Percentiles rank a stretch among this genome's conserved stretches.
Evolutionary conservation across 2,797 vertebrate genomes (phyloP).

Genomic region (Todus mexicanus): DNA sequence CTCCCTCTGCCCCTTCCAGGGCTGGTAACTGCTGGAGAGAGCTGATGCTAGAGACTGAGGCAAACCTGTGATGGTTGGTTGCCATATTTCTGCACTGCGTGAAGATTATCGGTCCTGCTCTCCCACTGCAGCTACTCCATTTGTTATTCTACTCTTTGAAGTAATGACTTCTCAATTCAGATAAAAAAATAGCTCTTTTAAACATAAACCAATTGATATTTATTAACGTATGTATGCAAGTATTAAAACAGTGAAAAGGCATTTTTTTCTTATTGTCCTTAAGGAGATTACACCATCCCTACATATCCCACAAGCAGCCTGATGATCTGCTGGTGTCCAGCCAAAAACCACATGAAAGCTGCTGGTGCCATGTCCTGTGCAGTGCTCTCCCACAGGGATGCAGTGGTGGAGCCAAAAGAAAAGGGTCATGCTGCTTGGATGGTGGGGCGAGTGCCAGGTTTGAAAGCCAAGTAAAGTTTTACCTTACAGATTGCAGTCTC

Average conservation of each 20-base stretch:
- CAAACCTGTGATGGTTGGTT: not conserved
- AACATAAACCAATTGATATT: not conserved
- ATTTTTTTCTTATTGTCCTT: not conserved
- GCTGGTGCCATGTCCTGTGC: not conserved
- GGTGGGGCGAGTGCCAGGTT: accelerated
- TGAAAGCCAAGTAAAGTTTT: not conserved
- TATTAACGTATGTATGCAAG: not conserved
- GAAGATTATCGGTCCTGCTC: not conserved
- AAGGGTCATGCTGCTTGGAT: not conserved
- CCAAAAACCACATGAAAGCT: not conserved
- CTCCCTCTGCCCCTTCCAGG: not conserved
- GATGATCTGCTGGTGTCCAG: not conserved
- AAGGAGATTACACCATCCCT: not conserved
- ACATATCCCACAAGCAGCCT: not conserved
- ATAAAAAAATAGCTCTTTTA: not conserved
- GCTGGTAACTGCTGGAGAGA: not conserved
- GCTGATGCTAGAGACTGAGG: not conserved
- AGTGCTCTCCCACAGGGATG: not conserved
- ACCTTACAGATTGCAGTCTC: not conserved
- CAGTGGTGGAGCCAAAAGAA: accelerated
- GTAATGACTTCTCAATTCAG: not conserved
- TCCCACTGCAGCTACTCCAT: not conserved
- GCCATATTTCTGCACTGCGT: not conserved
- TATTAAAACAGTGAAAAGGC: not conserved
- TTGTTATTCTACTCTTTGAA: not conserved